These are phyloP conservation scores for Dendrolimus kikuchii DNA, from an alignment of 1,140 invertebrate species.

Conservation along the genomic window DNA sequence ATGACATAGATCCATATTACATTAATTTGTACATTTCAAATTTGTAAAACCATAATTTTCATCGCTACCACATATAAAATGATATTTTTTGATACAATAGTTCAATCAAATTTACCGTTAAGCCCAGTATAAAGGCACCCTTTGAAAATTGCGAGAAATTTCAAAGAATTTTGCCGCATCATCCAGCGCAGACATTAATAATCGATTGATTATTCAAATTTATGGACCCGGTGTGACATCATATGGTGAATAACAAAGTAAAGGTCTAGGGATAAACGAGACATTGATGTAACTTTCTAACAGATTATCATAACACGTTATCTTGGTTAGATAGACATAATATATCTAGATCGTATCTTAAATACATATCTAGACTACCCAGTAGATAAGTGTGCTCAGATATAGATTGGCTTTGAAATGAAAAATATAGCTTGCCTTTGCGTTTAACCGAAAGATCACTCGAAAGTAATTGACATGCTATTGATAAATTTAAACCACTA, in stretches of 20 bases:
- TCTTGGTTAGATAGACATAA: background rate
- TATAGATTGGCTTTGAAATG: no score
- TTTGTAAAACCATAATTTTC: no score
- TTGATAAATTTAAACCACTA: no score
- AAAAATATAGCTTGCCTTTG: no score
- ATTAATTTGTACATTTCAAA: no score
- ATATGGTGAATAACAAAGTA: conserved; percentile 7
- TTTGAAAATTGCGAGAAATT: conserved; percentile 70
- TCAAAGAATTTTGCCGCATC: conserved; percentile 72
- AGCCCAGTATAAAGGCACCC: conserved; percentile 44
- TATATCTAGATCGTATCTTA: background rate
- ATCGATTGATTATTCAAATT: conserved; percentile 56
- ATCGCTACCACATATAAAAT: no score
- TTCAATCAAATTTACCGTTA: conserved; percentile 71
- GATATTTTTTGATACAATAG: conserved; percentile 69
- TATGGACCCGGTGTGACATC: conserved; percentile 13
- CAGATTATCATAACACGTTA: conserved; percentile 12
- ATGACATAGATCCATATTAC: no score
- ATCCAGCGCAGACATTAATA: conserved; percentile 80
- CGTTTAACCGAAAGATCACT: no score
- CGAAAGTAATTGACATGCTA: no score
- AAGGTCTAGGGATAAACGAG: conserved; percentile 17
- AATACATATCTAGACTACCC: no score
- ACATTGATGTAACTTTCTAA: conserved; percentile 19
- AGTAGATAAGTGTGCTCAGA: no score